Percentiles rank a stretch among this genome's conserved stretches.
Conservation (phyloP, 1,140 invertebrate species). For the Aleiodes sp. region DNA sequence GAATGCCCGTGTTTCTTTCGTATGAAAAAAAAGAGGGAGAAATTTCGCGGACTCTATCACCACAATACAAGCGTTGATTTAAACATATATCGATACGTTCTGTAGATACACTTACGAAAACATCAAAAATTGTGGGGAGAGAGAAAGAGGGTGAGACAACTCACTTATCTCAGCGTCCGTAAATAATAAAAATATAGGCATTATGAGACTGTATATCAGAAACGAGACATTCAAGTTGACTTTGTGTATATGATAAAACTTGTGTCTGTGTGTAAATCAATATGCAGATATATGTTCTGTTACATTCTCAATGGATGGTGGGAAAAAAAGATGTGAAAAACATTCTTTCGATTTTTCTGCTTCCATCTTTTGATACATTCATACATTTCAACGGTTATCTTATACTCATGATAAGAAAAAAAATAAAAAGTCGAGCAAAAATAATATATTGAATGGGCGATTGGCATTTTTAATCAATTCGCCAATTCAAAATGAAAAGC, state of each 20-base stretch:
- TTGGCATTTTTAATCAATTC: background rate
- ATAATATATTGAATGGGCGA: background rate
- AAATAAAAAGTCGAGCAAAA: background rate
- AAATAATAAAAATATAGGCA: conserved; percentile 46
- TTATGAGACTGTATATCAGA: conserved; percentile 40
- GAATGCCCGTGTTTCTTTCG: too few species aligned
- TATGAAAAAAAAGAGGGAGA: too few species aligned
- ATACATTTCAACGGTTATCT: background rate
- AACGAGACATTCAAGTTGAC: conserved; percentile 32
- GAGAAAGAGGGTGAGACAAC: too few species aligned
- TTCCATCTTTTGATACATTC: background rate
- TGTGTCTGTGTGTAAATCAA: background rate
- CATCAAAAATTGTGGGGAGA: too few species aligned
- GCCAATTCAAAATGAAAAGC: conserved; percentile 12
- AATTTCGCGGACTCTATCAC: too few species aligned
- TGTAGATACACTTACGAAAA: too few species aligned
- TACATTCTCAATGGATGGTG: background rate
- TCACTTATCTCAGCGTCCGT: conserved; percentile 41
- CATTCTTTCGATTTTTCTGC: background rate
- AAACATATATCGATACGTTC: too few species aligned
- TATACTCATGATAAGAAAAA: background rate
- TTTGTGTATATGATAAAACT: conserved; percentile 51
- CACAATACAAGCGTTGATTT: too few species aligned
- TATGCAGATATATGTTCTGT: background rate
- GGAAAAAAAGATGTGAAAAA: conserved; percentile 24